Percentiles rank a stretch among this genome's conserved stretches.
phyloP scores from a whole-genome alignment of 92 coral and sea anemone genomes.

The Scolanthus callimorphus region DNA sequence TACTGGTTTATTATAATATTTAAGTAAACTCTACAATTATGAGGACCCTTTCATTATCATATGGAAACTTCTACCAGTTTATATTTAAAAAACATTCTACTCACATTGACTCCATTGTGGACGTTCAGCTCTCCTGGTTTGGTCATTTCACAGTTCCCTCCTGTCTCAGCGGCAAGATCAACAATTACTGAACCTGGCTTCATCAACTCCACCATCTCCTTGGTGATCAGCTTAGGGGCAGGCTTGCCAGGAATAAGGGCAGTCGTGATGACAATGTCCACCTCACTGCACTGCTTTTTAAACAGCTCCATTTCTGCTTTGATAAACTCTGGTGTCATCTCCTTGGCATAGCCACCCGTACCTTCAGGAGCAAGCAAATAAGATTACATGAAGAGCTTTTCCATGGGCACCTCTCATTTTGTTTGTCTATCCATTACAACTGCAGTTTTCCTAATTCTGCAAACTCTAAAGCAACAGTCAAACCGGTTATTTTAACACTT shows the following conservation, averaged over 20 bases:
- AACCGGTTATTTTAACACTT: too few species aligned
- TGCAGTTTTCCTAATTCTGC: too few species aligned
- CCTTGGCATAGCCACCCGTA: conserved; percentile 91
- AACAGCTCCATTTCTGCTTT: conserved; percentile 86
- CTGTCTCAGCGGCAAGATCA: conserved; percentile 94
- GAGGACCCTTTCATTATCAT: too few species aligned
- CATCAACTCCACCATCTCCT: conserved; percentile 96
- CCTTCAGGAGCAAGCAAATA: too few species aligned
- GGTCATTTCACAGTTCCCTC: conserved; percentile 95
- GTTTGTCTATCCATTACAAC: too few species aligned
- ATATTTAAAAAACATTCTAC: too few species aligned
- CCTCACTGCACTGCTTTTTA: conserved; percentile 97
- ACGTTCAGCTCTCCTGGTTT: conserved; percentile 89
- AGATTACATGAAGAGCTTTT: too few species aligned
- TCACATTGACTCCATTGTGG: conserved; percentile 95
- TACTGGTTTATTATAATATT: too few species aligned
- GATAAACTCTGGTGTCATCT: conserved; percentile 80
- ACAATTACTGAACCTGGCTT: conserved; percentile 97
- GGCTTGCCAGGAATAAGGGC: conserved; percentile 97
- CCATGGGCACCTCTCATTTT: too few species aligned
- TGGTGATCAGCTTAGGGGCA: conserved; percentile 91
- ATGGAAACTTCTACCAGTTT: too few species aligned
- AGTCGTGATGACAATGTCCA: conserved; percentile 89
- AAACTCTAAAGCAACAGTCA: too few species aligned
- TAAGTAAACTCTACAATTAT: too few species aligned